Conservation (phyloP, 2,888 invertebrate species). For the Argynnis bischoffii region DNA sequence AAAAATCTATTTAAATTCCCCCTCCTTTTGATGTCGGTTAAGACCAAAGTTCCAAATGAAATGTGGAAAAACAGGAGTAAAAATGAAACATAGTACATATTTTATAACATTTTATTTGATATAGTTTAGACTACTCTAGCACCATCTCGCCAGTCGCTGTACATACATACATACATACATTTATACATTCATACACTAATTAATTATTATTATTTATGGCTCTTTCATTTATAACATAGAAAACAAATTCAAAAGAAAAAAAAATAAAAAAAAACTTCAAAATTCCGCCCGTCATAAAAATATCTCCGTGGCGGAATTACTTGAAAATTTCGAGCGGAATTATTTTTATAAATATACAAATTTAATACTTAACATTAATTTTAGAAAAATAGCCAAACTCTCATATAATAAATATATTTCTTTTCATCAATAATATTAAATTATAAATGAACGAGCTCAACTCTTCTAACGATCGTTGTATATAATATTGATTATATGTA, state of each 20-base stretch:
- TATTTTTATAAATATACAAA: not conserved
- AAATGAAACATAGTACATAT: constrained; percentile 10
- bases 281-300: not conserved
- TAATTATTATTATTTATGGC: constrained; percentile 7
- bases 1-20: too few species aligned
- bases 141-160: constrained; percentile 23
- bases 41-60: too few species aligned
- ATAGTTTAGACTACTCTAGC: constrained; percentile 27
- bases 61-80: not conserved
- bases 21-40: too few species aligned
- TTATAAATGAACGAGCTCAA: constrained; percentile 8
- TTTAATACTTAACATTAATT: too few species aligned
- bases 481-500: not conserved
- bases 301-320: too few species aligned
- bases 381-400: too few species aligned
- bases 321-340: not conserved
- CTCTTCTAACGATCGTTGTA: not conserved
- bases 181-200: constrained; percentile 41
- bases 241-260: not conserved
- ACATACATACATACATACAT: constrained; percentile 44
- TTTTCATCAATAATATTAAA: not conserved
- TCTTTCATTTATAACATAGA: constrained; percentile 15
- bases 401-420: too few species aligned
- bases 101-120: constrained; percentile 22
- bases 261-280: not conserved